Evolutionary conservation across 2,113 vertebrate genomes (phyloP), one percentile per base, ranked within the genome.

Genomic region (Papio anubis): DNA sequence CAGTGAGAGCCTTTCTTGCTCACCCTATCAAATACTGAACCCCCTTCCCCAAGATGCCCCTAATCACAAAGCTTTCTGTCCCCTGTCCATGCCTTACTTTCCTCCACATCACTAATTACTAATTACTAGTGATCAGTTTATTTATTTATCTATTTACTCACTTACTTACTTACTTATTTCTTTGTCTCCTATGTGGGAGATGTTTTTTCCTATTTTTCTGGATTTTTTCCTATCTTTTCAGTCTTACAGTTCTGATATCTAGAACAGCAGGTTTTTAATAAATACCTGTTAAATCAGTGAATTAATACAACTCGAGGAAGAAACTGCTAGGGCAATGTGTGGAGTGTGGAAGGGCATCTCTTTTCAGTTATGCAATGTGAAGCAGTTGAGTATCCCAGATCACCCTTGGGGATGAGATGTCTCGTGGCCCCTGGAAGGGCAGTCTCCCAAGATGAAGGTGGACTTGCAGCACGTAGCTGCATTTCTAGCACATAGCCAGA

Each of bases 271-370:
- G 6, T 75, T 88, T 70, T 86, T 40, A 91, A 79, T 91, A 48
- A 96, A 55, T 27, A 43, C 32, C 73, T 93, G 35, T 72, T 94
- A 82, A 92, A 89, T 89, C 61, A 72, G 76, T 59, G 32, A 84
- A 70, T 73, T 59, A 61, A 32, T 82, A 23, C 6, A 35, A 30
- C 64, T 90, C 76, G 30, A 88, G 73, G 27, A 88, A 59, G 86
- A 59, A 93, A 79, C 38, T 90, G 12, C n/a, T 38, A 64, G 48
- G 50, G 35, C 20, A 57, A 72, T 52, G 14, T 52, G 35, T 88
- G 38, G 20, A 52, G 38, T 40, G 27, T 32, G 3, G 68, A 95
- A 83, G 16, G 4, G 17, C 5, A 32, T 86, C 57, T 73, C 11
- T 64, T 81, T 25, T 84, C 21, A 87, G 79, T 40, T 35, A 73